Evolutionary conservation across 1,140 invertebrate genomes (phyloP).

Genomic region (Drosophila pseudoananassae): DNA sequence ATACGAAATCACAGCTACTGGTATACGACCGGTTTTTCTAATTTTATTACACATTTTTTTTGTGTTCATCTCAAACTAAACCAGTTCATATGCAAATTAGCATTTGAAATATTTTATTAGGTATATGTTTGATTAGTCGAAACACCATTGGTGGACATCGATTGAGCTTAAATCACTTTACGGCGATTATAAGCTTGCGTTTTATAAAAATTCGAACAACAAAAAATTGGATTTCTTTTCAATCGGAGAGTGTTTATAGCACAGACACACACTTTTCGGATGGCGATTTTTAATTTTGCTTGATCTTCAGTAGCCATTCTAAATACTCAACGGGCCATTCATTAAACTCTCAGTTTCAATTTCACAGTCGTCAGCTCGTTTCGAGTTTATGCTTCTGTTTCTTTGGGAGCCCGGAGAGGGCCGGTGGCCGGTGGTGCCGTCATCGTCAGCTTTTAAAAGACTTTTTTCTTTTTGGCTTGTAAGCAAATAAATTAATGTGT

Average conservation of each 20-base stretch:
- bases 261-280: not conserved
- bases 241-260: too few species aligned
- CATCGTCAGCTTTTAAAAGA: constrained; percentile 20
- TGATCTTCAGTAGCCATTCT: constrained; percentile 31
- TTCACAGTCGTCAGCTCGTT: constrained; percentile 48
- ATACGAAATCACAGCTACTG: constrained; percentile 65
- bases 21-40: constrained; percentile 45
- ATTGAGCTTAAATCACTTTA: constrained; percentile 41
- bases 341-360: constrained; percentile 53
- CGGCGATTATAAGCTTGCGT: constrained; percentile 12
- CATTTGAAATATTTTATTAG: constrained; percentile 21
- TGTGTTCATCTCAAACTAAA: constrained; percentile 8
- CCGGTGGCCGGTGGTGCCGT: not conserved
- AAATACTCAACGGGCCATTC: constrained; percentile 40
- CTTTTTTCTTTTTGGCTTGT: constrained; percentile 45
- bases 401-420: not conserved
- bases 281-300: constrained; percentile 9
- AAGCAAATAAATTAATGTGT: constrained; percentile 58
- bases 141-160: constrained; percentile 42
- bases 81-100: constrained; percentile 41
- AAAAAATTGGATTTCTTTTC: too few species aligned
- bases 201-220: not conserved
- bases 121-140: constrained; percentile 34
- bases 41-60: constrained; percentile 6
- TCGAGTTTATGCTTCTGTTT: constrained; percentile 36